Conservation (phyloP, 2,888 invertebrate genomes). For the Branchellion lobata region DNA sequence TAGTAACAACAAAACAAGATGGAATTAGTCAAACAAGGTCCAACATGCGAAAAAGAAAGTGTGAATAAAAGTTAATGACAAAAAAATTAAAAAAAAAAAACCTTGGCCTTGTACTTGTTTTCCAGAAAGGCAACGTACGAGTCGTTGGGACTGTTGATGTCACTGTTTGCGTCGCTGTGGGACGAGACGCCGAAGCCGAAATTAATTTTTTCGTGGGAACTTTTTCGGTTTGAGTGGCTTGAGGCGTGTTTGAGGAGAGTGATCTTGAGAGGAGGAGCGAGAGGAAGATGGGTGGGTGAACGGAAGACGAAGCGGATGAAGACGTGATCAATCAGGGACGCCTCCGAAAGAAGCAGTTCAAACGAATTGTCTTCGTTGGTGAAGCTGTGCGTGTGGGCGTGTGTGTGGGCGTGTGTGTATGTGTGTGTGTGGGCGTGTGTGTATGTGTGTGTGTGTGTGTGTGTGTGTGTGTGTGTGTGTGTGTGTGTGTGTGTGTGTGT, state of each 20-base stretch:
- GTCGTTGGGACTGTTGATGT: not conserved
- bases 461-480: not conserved
- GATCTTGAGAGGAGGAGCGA: conserved; percentile 14
- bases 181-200: conserved; percentile 3
- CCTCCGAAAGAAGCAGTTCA: conserved; percentile 80
- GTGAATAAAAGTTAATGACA: no score
- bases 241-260: conserved; percentile 23
- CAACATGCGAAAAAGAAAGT: no score
- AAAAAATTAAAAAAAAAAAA: no score
- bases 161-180: not conserved
- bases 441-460: not conserved
- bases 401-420: not conserved
- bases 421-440: not conserved
- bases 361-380: conserved; percentile 91
- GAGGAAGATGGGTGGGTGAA: not conserved
- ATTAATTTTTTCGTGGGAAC: conserved; percentile 9
- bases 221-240: not conserved
- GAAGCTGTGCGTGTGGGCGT: conserved; percentile 63
- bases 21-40: no score
- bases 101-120: conserved; percentile 38
- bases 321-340: conserved; percentile 77
- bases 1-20: no score
- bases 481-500: not conserved
- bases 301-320: conserved; percentile 80
- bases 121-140: conserved; percentile 15